phyloP scores from a whole-genome alignment of 2,113 vertebrate genomes.

The Indicator maculatus region DNA sequence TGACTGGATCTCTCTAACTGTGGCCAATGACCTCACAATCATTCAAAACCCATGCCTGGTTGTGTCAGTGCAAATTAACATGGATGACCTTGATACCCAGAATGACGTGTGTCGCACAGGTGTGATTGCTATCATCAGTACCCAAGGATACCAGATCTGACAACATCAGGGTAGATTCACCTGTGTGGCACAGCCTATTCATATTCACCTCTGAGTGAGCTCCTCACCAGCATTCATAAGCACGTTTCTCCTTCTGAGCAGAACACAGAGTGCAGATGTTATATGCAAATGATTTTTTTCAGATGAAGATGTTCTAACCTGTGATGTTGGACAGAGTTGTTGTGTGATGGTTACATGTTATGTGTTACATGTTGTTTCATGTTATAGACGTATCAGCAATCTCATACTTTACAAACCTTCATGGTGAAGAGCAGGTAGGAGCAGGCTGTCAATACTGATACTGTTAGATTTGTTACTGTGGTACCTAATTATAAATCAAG shows the following conservation, averaged over 20 bases:
- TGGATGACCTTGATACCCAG: slow-evolving; percentile 1
- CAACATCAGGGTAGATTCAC: slow-evolving; percentile 37
- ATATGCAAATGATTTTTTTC: not conserved
- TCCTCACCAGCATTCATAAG: slow-evolving; percentile 20
- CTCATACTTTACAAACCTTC: not conserved
- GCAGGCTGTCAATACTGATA: not conserved
- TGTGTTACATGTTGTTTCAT: not conserved
- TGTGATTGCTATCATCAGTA: slow-evolving; percentile 1
- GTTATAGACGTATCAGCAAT: not conserved
- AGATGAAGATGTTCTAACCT: not conserved
- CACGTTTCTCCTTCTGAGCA: not conserved
- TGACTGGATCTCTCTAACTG: not conserved
- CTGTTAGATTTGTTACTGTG: not conserved
- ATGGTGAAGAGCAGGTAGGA: not conserved
- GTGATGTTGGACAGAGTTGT: not conserved
- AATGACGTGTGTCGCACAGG: not conserved
- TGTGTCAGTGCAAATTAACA: not conserved
- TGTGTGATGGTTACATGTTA: too few species aligned
- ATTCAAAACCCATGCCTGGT: not conserved
- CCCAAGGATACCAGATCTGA: slow-evolving; percentile 33
- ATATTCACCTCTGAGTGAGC: slow-evolving; percentile 10
- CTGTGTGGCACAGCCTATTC: not conserved
- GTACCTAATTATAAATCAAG: not conserved
- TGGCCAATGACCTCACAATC: not conserved
- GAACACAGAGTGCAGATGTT: slow-evolving; percentile 28